phyloP scores from a whole-genome alignment of 1,140 invertebrate species.

The Drosophila arawakana region DNA sequence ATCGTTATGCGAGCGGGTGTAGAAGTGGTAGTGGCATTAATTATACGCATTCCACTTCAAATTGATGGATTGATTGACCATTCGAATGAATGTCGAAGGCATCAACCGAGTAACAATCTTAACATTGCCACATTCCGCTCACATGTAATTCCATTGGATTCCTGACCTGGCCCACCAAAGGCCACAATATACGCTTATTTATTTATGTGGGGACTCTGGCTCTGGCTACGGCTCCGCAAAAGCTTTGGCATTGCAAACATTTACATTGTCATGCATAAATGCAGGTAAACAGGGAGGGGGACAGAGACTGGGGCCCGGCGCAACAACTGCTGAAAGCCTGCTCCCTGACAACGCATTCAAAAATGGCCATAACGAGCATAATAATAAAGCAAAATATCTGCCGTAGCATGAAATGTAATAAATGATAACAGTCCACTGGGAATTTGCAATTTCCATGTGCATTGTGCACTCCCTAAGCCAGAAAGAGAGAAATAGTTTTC shows the following conservation, averaged over 20 bases:
- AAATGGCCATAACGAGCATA: constrained; percentile 38
- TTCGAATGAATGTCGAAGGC: constrained; percentile 23
- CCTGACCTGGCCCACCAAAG: neutral
- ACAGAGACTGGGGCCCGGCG: too few species aligned
- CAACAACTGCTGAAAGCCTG: neutral
- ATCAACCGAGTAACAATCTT: neutral
- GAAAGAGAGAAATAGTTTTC: neutral
- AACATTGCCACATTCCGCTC: constrained; percentile 6
- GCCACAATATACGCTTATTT: constrained; percentile 39
- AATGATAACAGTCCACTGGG: constrained; percentile 49
- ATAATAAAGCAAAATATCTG: constrained; percentile 64
- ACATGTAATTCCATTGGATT: neutral
- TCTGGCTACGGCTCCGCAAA: neutral
- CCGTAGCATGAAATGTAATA: constrained; percentile 64
- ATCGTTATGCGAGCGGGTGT: constrained; percentile 23
- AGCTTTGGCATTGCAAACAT: constrained; percentile 38
- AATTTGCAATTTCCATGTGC: constrained; percentile 52
- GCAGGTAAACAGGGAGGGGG: constrained; percentile 3
- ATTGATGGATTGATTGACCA: constrained; percentile 36
- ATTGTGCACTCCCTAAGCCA: neutral
- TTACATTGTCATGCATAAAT: constrained; percentile 39
- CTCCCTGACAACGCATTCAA: constrained; percentile 17
- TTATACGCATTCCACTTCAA: constrained; percentile 29
- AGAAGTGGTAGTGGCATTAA: constrained; percentile 30
- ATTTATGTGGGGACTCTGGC: constrained; percentile 12